Percentiles rank a stretch among this genome's conserved stretches.
Evolutionary conservation across 1,140 invertebrate genomes (phyloP).

Genomic region (Bombyx mori): DNA sequence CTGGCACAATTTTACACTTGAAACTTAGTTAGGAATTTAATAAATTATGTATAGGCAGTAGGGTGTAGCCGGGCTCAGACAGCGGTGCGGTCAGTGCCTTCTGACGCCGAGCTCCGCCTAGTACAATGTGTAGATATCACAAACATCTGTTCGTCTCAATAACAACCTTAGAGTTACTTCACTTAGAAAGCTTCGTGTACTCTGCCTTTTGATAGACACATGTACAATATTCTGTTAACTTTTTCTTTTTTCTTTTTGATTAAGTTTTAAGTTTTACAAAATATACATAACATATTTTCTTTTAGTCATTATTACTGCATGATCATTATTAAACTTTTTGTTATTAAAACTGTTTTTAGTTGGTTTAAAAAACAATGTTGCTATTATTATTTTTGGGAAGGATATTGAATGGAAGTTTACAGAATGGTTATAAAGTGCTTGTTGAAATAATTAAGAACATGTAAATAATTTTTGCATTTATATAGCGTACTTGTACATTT

Average conservation of each 20-base stretch:
- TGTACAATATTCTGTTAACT: not conserved
- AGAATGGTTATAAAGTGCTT: slow-evolving; percentile 50
- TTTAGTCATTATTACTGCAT: slow-evolving; percentile 1
- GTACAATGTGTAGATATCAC: slow-evolving; percentile 49
- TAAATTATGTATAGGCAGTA: slow-evolving; percentile 51
- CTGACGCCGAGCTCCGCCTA: slow-evolving; percentile 20
- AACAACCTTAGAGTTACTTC: slow-evolving; percentile 36
- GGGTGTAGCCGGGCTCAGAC: slow-evolving; percentile 30
- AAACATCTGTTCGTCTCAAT: slow-evolving; percentile 36
- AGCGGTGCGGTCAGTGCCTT: slow-evolving; percentile 24
- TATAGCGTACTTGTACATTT: slow-evolving; percentile 49
- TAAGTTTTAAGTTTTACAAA: slow-evolving; percentile 10
- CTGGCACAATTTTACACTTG: slow-evolving; percentile 58
- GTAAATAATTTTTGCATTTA: slow-evolving; percentile 67
- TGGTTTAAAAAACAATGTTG: not conserved
- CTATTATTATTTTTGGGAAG: slow-evolving; percentile 11
- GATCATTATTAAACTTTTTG: not conserved
- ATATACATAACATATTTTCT: slow-evolving; percentile 16
- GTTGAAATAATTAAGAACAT: slow-evolving; percentile 44
- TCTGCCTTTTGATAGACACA: slow-evolving; percentile 30
- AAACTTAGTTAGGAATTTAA: slow-evolving; percentile 54
- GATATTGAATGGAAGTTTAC: slow-evolving; percentile 20
- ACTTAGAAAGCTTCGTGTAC: slow-evolving; percentile 34
- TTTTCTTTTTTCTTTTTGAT: slow-evolving; percentile 12
- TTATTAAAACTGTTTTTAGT: not conserved